Evolutionary conservation across 1,140 invertebrate genomes (phyloP).

Genomic region (Odontomachus brunneus): DNA sequence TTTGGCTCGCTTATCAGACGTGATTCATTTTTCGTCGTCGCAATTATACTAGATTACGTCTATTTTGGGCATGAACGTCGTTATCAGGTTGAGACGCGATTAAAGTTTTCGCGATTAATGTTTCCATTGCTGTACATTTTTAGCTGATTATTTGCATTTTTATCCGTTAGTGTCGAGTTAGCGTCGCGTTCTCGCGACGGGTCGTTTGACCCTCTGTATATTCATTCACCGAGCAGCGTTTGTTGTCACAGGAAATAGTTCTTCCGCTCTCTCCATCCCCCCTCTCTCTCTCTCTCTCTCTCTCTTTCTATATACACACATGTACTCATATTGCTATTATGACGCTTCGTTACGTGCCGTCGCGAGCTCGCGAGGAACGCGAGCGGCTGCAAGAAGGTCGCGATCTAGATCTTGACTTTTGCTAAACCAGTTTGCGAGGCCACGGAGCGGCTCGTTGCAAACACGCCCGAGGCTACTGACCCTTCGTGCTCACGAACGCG

Average conservation of each 20-base stretch:
- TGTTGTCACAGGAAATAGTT: background rate
- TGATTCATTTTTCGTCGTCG: background rate
- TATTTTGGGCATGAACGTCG: background rate
- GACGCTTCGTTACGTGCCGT: constrained; percentile 1
- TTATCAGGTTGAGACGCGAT: background rate
- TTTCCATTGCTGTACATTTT: no score
- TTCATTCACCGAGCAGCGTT: background rate
- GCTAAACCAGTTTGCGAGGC: constrained; percentile 75
- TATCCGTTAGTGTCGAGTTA: no score
- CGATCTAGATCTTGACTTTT: constrained; percentile 76
- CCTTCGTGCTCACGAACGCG: constrained; percentile 55
- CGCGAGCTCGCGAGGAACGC: constrained; percentile 36
- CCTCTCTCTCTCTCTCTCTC: no score
- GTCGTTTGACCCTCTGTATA: no score
- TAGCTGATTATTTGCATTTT: background rate
- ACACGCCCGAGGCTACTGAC: constrained; percentile 66
- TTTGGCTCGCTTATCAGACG: background rate
- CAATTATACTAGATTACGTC: background rate
- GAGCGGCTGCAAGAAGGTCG: constrained; percentile 65
- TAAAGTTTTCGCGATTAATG: background rate
- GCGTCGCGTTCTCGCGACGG: no score
- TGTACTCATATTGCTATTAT: background rate
- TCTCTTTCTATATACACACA: no score
- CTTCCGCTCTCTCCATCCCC: no score
- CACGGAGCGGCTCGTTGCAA: constrained; percentile 57